A percentile compares a stretch with the other conserved stretches of the same genome.
Conservation (phyloP, 2,797 vertebrate species). For the Enteromius afrohamiltoni region DNA sequence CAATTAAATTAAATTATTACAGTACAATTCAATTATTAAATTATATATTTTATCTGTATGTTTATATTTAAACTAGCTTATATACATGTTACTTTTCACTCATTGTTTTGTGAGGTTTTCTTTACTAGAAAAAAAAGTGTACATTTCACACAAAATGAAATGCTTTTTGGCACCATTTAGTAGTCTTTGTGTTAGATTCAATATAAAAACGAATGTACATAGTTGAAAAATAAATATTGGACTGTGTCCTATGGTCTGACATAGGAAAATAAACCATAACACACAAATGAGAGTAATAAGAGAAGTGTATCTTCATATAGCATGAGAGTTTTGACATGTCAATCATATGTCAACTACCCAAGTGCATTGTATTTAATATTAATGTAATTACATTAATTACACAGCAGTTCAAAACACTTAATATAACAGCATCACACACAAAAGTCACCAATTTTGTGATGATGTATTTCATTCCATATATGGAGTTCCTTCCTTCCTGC, state of each 20-base stretch:
- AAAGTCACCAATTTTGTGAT: background rate
- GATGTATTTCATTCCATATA: constrained; percentile 12
- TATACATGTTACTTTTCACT: background rate
- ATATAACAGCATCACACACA: background rate
- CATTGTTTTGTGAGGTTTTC: background rate
- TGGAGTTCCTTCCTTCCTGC: background rate
- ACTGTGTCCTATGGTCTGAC: no score
- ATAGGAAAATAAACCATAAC: no score
- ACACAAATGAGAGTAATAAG: no score
- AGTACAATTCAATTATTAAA: background rate
- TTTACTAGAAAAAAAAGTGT: no score
- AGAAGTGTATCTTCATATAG: no score
- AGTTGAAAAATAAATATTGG: no score
- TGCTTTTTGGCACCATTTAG: background rate
- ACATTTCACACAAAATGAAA: background rate
- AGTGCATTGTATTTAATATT: background rate
- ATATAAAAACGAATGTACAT: background rate
- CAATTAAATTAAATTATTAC: no score
- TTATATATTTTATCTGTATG: background rate
- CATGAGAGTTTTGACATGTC: no score
- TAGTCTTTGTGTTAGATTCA: background rate
- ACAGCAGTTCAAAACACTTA: background rate
- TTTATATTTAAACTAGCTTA: background rate
- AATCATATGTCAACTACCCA: background rate
- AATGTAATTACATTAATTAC: background rate